Base-by-base conservation (phyloP, 2,113 vertebrate genomes). In the Ciconia maguari region DNA sequence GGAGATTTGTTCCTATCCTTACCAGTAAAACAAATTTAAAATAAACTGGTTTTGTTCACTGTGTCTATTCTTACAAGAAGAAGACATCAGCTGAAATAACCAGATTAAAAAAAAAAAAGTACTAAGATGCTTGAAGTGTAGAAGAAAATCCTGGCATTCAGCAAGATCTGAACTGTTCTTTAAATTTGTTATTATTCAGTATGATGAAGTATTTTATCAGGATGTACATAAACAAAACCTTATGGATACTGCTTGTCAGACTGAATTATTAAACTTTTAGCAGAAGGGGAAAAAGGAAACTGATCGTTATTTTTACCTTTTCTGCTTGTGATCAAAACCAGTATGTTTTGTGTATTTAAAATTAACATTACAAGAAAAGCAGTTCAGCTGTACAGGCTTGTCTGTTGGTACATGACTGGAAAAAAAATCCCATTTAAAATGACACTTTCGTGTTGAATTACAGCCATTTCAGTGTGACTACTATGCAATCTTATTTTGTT, bases 401-500 rank as follows among this genome's bases (percentile, higher is more conserved):
- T 93, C 89, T 89, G 65, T 74, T 82, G 16, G 30, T 84, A 91
- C 61, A 81, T 44, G 58, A 83, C 38, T 60, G 5, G 54, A 61
- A 89, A 83, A 90, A 52, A 65, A 57, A 61, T 46, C 13, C 8
- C 32, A 77, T 82, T 93, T 83, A 82, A 97, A 95, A 88, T 92
- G 42, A 90, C 64, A 91, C 38, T 76, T 93, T 30, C 70, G 38
- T 88, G 22, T 88, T 95, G 84, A 93, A 93, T 90, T 94, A 76
- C 57, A 93, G 58, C 27, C 71, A 66, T 95, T 95, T 92, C 54
- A 49, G 15, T 69, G 34, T 88, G 78, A 92, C 65, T 91, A 42
- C 12, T 80, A 86, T 79, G 52, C 41, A 94, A 86, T 91, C 64
- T 81, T 92, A 83, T 57, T 95, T 48, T 92, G 41, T 89, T 97